Evolutionary conservation across 1,140 invertebrate genomes (phyloP), one percentile per base, ranked within the genome.

Genomic region (Forficula auricularia): DNA sequence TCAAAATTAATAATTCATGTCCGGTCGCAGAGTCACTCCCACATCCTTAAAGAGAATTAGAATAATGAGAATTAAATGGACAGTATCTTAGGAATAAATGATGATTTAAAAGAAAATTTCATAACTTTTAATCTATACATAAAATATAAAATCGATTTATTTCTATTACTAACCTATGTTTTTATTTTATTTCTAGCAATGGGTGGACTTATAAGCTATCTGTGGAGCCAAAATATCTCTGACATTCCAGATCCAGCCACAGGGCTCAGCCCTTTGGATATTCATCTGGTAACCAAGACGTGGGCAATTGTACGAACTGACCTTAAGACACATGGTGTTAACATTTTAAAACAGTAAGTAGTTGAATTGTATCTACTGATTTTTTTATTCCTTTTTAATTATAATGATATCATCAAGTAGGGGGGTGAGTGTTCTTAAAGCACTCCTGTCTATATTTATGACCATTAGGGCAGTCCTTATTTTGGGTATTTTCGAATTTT

Each of bases 271-370:
- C 56, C 55, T 12, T 57, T 58, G 12, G 63, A 72, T 47, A 65
- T 63, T 34, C 57, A 58, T 39, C 54, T 61, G 15, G 58, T 72
- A 13, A 58, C 54, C 33, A 58, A 52, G 43, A 70, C 64, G 41
- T 73, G 70, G 70, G 57, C 54, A 10, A 47, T 65, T 31, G 57
- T 68, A 16, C 58, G 53, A 19, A 58, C 61, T 46, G 63, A 71
- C 51, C 52, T 63, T 0, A 61, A 65, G 13, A 55, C 51, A 30
- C 61, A 65, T 38, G 70, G 68, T 40, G 45, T 65, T 3, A 54
- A 59, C 3, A 54, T 72, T 18, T 68, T 72, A 53, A 35, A 58
- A 42, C 55, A 57, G 70, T 72, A 60, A 61, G 64, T 58, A 27
- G 40, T 15, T 19, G 31, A 38, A 36, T n/a, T n/a, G 7, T 7